Percentiles rank a stretch among this genome's conserved stretches.
phyloP scores from a whole-genome alignment of 2,888 invertebrate species.

The Galeruca laticollis region DNA sequence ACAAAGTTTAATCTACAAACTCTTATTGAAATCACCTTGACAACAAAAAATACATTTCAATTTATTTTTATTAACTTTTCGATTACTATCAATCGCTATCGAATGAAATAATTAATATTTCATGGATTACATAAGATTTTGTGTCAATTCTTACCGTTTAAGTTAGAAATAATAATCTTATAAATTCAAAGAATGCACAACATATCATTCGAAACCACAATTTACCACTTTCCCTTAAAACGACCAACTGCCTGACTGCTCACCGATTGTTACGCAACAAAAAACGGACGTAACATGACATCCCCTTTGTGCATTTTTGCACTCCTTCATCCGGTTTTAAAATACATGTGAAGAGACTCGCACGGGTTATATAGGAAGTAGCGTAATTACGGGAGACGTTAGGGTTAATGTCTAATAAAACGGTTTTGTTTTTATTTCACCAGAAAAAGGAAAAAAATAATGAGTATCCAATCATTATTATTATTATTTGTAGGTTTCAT shows the following conservation, averaged over 20 bases:
- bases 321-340: constrained; percentile 7
- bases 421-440: no score
- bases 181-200: no score
- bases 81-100: no score
- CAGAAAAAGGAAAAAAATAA: no score
- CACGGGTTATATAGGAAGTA: constrained; percentile 10
- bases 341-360: constrained; percentile 1
- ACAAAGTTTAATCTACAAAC: no score
- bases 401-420: neutral
- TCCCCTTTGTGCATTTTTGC: constrained; percentile 6
- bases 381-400: neutral
- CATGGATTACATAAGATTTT: no score
- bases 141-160: no score
- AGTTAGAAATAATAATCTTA: no score
- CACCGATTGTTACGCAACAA: constrained; percentile 3
- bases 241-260: neutral
- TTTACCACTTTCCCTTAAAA: neutral
- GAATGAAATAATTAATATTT: no score
- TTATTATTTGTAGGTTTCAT: no score
- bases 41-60: neutral
- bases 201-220: neutral
- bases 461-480: no score
- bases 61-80: no score
- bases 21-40: neutral
- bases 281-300: constrained; percentile 8